phyloP scores from a whole-genome alignment of 2,797 vertebrate genomes.

The Phalloptychus januarius region DNA sequence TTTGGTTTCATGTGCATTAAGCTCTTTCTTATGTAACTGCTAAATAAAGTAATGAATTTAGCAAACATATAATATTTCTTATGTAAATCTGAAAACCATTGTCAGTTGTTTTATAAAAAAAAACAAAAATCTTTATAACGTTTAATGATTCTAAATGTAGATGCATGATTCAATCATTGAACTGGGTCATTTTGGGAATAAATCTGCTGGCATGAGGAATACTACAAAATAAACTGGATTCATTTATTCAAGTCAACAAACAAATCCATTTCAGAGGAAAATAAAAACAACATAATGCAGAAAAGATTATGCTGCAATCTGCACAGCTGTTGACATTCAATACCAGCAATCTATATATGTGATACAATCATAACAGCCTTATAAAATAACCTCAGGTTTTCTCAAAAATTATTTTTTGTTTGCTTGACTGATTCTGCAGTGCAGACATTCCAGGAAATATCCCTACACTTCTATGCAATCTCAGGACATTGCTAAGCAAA shows the following conservation, averaged over 20 bases:
- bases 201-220: slow-evolving; percentile 18
- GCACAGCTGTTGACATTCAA: slow-evolving; percentile 29
- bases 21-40: neutral
- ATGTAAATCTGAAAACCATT: neutral
- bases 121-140: neutral
- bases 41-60: neutral
- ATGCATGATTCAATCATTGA: slow-evolving; percentile 28
- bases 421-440: slow-evolving; percentile 24
- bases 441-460: slow-evolving; percentile 17
- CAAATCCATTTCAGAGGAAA: slow-evolving; percentile 31
- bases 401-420: slow-evolving; percentile 26
- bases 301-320: slow-evolving; percentile 37
- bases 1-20: neutral
- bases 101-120: neutral
- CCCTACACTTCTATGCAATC: slow-evolving; percentile 16
- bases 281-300: slow-evolving; percentile 31
- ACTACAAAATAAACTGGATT: slow-evolving; percentile 22
- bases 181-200: slow-evolving; percentile 28
- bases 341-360: slow-evolving; percentile 16
- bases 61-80: neutral
- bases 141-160: slow-evolving; percentile 17
- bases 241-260: slow-evolving; percentile 36
- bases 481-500: slow-evolving; percentile 41
- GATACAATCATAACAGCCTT: slow-evolving; percentile 17
- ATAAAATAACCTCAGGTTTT: slow-evolving; percentile 21